Evolutionary conservation across 2,113 vertebrate species (phyloP), one percentile per base, ranked within the genome.

Genomic region (Turdus rufiventris): DNA sequence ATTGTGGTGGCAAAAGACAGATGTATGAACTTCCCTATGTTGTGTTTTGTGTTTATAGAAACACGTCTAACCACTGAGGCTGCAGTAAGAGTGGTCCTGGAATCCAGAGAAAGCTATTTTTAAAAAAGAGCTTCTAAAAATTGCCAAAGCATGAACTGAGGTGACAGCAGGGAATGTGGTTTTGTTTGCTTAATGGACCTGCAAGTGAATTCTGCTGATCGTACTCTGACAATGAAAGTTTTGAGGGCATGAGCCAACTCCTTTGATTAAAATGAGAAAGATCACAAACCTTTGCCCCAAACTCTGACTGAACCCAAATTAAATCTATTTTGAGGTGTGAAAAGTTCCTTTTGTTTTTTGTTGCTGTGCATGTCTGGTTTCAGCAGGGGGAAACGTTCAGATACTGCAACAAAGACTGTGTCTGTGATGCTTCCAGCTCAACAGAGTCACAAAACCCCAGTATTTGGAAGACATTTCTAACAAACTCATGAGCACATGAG

Each of bases 141-240:
- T 84, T 96, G 75, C 82, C 82, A 84, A 96, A 94, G 88, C 79
- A 88, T 91, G 82, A 91, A 84, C 85, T 57, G 82, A 93, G 67
- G 74, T 93, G 85, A 80, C 94, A 91, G 91, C 85, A 91, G 79
- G 89, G 91, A 92, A 92, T 60, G 57, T 74, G 85, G 85, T 81
- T 96, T 85, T 94, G 93, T 96, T 96, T 97, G 71, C 68, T 86
- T 94, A 95, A 93, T 74, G 65, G 85, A 94, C 79, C 92, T 90
- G 88, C 90, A 94, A 93, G 82, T 58, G 74, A 96, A 94, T 95
- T 94, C 89, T 96, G 94, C 94, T 95, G 89, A 88, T 91, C 85
- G 43, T 85, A 76, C 71, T 74, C 88, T 88, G 85, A 95, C 94
- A 95, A 77, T 84, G 75, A 45, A 90, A 91, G 57, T 95, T 94